A percentile compares a stretch with the other conserved stretches of the same genome.
These are phyloP conservation scores for Chironomus tentans DNA, from an alignment of 2,888 invertebrate species.

Conservation along the genomic window DNA sequence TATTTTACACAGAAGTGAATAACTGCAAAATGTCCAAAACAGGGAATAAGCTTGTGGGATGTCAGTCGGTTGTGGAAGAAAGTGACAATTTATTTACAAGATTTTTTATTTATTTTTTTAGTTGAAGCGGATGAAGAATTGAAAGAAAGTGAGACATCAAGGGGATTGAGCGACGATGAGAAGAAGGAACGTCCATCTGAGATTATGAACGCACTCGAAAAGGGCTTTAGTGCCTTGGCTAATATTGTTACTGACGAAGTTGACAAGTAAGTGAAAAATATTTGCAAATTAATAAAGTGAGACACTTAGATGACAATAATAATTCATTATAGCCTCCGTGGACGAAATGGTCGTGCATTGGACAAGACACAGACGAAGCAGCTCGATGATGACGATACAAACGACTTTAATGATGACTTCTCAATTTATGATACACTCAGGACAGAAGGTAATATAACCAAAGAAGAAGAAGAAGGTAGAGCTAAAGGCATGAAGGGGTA, in stretches of 20 bases:
- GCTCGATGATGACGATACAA: neutral
- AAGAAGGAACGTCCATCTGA: constrained; percentile 40
- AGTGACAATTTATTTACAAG: neutral
- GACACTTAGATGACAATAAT: neutral
- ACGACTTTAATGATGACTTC: constrained; percentile 9
- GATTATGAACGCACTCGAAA: constrained; percentile 40
- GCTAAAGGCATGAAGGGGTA: neutral
- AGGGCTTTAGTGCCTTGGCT: constrained; percentile 31
- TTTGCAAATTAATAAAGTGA: neutral
- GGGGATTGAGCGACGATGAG: constrained; percentile 38
- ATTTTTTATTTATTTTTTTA: constrained; percentile 29
- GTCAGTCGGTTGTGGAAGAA: neutral
- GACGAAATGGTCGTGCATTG: neutral
- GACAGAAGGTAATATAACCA: constrained; percentile 9
- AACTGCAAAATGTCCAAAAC: neutral
- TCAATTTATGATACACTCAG: neutral
- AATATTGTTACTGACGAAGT: constrained; percentile 38
- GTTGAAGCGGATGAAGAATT: constrained; percentile 41
- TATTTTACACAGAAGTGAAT: neutral
- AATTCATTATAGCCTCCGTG: neutral
- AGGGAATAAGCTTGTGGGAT: neutral
- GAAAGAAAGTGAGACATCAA: constrained; percentile 35
- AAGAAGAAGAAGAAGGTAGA: neutral
- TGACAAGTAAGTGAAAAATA: constrained; percentile 36
- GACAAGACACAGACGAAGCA: neutral